Evolutionary conservation across 2,888 invertebrate genomes (phyloP).

Genomic region (Leucania comma): DNA sequence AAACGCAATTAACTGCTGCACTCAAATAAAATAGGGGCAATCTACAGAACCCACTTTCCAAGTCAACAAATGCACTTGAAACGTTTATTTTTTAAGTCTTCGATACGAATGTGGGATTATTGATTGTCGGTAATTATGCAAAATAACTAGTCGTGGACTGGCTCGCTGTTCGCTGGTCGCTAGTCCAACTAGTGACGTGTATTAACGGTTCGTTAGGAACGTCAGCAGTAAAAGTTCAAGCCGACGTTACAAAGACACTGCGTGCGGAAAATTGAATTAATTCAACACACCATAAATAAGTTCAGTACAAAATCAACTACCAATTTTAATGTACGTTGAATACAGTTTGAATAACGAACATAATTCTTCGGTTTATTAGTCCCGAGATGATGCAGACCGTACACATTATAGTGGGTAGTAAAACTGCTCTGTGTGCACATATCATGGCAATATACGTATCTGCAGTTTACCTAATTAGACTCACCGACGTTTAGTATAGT

Average conservation of each 20-base stretch:
- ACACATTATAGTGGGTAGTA: conserved; percentile 52
- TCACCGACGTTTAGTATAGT: conserved; percentile 56
- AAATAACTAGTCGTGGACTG: conserved; percentile 76
- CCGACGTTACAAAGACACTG: conserved; percentile 69
- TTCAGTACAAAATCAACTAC: conserved; percentile 18
- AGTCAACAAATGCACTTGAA: conserved; percentile 52
- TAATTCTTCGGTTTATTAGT: conserved; percentile 24
- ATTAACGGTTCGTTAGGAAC: conserved; percentile 76
- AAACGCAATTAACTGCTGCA: conserved; percentile 42
- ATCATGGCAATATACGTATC: conserved; percentile 61
- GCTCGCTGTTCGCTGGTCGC: conserved; percentile 71
- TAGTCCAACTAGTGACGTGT: conserved; percentile 80
- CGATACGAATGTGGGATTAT: conserved; percentile 80
- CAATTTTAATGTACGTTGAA: conserved; percentile 19
- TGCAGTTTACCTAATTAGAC: conserved; percentile 64
- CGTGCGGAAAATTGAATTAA: conserved; percentile 65
- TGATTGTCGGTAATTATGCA: conserved; percentile 87
- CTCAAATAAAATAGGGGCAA: conserved; percentile 37
- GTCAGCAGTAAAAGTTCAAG: conserved; percentile 57
- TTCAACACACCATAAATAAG: conserved; percentile 36
- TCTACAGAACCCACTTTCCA: conserved; percentile 51
- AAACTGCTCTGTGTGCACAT: conserved; percentile 53
- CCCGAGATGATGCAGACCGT: conserved; percentile 37
- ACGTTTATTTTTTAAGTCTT: conserved; percentile 66
- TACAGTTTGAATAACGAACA: conserved; percentile 22